Evolutionary conservation across 1,140 invertebrate genomes (phyloP).

Genomic region (Eriosoma lanigerum): DNA sequence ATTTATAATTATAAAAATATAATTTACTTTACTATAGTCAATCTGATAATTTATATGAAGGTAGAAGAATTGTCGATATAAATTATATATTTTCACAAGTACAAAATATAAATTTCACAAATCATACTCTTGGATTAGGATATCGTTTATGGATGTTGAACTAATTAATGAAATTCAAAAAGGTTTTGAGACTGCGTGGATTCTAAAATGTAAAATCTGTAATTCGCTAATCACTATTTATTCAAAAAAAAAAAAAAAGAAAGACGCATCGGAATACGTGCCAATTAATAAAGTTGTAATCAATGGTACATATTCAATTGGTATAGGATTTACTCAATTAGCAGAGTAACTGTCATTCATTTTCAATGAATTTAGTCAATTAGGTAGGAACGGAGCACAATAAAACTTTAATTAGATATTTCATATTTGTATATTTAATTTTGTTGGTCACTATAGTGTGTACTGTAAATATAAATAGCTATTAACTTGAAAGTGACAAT

Average conservation of each 20-base stretch:
- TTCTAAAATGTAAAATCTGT: not conserved
- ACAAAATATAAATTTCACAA: not conserved
- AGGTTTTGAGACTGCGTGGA: not conserved
- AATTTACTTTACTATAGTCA: not conserved
- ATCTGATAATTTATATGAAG: not conserved
- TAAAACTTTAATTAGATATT: no score
- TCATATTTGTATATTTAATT: no score
- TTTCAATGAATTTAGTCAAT: no score
- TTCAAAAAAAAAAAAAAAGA: not conserved
- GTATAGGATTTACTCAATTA: slow-evolving; percentile 29
- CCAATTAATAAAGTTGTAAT: slow-evolving; percentile 18
- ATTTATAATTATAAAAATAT: slow-evolving; percentile 6
- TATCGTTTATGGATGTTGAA: not conserved
- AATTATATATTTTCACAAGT: no score
- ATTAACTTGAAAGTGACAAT: no score
- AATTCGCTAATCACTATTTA: not conserved
- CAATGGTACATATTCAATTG: no score
- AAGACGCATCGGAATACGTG: not conserved
- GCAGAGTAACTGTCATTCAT: not conserved
- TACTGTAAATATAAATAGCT: no score
- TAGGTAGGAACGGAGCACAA: no score
- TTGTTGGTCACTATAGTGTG: no score
- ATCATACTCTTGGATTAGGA: not conserved
- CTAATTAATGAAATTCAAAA: no score
- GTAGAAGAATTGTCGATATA: no score